Evolutionary conservation across 1,140 invertebrate species (phyloP).

Genomic region (Pogonognathellus flavescens): DNA sequence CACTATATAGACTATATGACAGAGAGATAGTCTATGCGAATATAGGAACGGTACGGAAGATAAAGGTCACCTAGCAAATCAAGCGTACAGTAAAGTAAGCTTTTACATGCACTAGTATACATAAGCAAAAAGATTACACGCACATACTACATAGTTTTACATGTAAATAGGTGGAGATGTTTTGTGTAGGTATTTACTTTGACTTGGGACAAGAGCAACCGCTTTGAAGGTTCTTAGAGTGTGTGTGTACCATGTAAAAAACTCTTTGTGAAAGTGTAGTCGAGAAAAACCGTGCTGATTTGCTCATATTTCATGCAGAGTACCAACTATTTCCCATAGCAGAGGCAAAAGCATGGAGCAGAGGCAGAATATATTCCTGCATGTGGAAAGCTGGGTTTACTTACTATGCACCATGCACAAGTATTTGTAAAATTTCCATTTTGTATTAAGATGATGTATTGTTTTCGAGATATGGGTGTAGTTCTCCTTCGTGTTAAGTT

Average conservation of each 20-base stretch:
- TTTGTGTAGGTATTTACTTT: too few species aligned
- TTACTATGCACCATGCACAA: neutral
- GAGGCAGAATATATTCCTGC: too few species aligned
- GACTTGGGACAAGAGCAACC: neutral
- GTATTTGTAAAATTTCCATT: slow-evolving; percentile 19
- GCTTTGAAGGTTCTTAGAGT: neutral
- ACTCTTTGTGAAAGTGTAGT: slow-evolving; percentile 1
- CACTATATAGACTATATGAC: too few species aligned
- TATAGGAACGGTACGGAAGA: too few species aligned
- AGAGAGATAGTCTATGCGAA: neutral
- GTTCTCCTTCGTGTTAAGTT: neutral
- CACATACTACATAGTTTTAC: neutral
- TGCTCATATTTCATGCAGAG: slow-evolving; percentile 54
- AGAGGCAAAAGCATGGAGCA: neutral
- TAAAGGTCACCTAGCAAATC: too few species aligned
- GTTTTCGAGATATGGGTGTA: slow-evolving; percentile 29
- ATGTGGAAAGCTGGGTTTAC: neutral
- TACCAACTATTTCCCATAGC: slow-evolving; percentile 17
- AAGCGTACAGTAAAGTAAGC: neutral
- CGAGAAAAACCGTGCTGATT: slow-evolving; percentile 53
- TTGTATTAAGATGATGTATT: slow-evolving; percentile 41
- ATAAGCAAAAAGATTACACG: neutral
- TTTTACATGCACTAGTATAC: too few species aligned
- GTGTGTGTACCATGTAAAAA: neutral
- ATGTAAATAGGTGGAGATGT: neutral